These are phyloP conservation scores for Eupithecia abbreviata DNA, from an alignment of 2,888 invertebrate species.

Conservation along the genomic window DNA sequence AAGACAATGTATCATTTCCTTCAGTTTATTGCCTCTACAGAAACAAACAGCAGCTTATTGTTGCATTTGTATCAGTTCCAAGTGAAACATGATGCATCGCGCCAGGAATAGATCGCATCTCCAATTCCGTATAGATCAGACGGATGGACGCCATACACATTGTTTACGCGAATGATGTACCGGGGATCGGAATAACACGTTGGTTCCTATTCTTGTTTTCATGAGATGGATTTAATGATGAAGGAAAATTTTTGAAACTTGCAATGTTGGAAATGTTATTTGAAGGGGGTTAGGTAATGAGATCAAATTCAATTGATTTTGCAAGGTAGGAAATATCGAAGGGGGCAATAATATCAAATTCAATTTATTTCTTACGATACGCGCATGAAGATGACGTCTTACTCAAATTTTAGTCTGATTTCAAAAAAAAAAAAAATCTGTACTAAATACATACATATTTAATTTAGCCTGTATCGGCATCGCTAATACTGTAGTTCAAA, in stretches of 20 bases:
- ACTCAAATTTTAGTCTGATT: neutral
- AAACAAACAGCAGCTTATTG: slow-evolving; percentile 6
- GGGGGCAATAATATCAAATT: neutral
- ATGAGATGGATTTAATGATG: neutral
- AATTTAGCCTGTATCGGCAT: neutral
- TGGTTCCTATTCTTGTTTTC: slow-evolving; percentile 5
- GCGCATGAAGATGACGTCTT: neutral
- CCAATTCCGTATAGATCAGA: slow-evolving; percentile 23
- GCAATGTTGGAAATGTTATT: neutral
- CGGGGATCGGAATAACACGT: neutral
- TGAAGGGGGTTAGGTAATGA: neutral
- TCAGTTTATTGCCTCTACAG: neutral
- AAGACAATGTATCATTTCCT: neutral
- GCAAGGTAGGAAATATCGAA: neutral
- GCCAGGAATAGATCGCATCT: slow-evolving; percentile 30
- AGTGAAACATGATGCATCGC: slow-evolving; percentile 31
- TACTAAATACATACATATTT: neutral
- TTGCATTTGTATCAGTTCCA: slow-evolving; percentile 23
- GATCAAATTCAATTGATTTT: neutral
- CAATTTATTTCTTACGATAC: neutral
- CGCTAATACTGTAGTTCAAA: neutral
- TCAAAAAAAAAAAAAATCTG: no score
- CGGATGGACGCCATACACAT: slow-evolving; percentile 26
- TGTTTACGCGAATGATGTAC: slow-evolving; percentile 12
- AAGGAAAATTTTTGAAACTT: neutral